Conservation (phyloP, 2,888 invertebrate genomes). For the Aphidoletes aphidimyza region DNA sequence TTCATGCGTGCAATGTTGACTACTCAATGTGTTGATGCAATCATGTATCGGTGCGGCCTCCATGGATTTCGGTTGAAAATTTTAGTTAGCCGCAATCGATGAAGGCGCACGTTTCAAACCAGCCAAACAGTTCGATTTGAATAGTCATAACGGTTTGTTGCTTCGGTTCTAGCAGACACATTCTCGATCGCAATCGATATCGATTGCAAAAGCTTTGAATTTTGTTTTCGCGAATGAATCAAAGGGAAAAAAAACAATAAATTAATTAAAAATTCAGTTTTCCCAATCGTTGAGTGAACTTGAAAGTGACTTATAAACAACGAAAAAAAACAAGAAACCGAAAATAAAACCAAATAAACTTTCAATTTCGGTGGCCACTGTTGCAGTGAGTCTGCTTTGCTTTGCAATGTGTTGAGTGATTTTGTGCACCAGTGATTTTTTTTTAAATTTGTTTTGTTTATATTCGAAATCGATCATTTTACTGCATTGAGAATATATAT, state of each 20-base stretch:
- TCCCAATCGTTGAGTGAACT: neutral
- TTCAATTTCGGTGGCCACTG: slow-evolving; percentile 12
- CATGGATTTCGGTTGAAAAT: slow-evolving; percentile 36
- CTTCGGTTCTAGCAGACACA: neutral
- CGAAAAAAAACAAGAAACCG: neutral
- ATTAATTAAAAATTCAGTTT: slow-evolving; percentile 9
- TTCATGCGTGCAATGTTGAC: slow-evolving; percentile 53
- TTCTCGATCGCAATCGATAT: neutral
- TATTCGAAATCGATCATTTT: neutral
- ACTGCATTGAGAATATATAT: neutral
- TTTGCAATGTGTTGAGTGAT: neutral
- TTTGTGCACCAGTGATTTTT: slow-evolving; percentile 51
- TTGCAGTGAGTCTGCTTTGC: neutral
- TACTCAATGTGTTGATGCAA: neutral
- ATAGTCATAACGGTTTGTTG: slow-evolving; percentile 45
- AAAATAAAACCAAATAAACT: neutral
- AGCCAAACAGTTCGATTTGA: neutral
- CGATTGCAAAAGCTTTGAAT: too few species aligned
- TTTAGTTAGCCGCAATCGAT: slow-evolving; percentile 40
- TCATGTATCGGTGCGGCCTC: neutral
- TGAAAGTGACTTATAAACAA: neutral
- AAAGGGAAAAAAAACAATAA: neutral
- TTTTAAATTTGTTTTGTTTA: slow-evolving; percentile 49
- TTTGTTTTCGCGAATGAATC: neutral
- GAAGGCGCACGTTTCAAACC: slow-evolving; percentile 15